Percentiles rank a stretch among this genome's conserved stretches.
These are phyloP conservation scores for Mesocricetus auratus DNA, from an alignment of 2,113 vertebrate genomes.

Conservation along the genomic window DNA sequence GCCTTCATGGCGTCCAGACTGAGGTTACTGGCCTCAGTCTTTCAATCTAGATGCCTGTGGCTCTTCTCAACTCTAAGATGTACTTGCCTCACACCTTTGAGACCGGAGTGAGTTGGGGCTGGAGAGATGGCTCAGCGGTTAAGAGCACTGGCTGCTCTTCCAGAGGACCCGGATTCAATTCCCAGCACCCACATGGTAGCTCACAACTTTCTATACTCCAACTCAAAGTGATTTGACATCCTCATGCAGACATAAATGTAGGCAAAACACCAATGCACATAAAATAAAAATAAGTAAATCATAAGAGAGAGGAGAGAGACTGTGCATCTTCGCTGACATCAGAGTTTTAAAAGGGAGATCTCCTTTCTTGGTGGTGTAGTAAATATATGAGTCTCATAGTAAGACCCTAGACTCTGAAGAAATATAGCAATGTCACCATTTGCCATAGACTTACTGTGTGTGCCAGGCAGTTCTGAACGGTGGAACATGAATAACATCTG, in stretches of 20 bases:
- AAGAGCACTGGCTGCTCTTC: not conserved
- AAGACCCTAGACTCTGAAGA: not conserved
- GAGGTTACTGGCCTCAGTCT: not conserved
- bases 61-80: accelerated
- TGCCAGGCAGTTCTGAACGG: not conserved
- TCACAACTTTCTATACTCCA: not conserved
- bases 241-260: not conserved
- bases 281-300: not conserved
- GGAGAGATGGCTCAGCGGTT: not conserved
- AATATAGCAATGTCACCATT: not conserved
- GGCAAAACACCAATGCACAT: not conserved
- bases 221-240: not conserved
- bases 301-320: not conserved
- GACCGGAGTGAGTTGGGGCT: not conserved
- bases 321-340: not conserved
- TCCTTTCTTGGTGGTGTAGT: not conserved
- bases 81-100: not conserved
- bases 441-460: not conserved
- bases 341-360: too few species aligned
- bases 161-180: not conserved
- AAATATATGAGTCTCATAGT: not conserved
- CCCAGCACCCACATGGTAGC: not conserved
- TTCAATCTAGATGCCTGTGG: not conserved
- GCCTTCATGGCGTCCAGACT: not conserved
- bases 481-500: accelerated